A percentile compares a stretch with the other conserved stretches of the same genome.
Conservation (phyloP, 2,888 invertebrate species). For the Herminia tarsipennalis region DNA sequence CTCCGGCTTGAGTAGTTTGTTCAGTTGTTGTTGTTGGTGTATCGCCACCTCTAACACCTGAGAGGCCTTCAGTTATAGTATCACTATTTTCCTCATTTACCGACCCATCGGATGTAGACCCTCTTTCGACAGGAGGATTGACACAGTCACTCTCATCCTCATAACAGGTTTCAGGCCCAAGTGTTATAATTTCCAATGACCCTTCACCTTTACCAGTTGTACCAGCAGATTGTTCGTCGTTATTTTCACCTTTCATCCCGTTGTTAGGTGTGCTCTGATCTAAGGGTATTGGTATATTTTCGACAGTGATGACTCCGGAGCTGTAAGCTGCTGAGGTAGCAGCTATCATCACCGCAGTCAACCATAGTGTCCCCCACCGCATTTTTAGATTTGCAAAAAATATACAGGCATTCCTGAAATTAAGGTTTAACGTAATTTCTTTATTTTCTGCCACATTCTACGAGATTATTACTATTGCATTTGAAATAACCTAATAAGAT, state of each 20-base stretch:
- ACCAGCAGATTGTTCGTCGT: not conserved
- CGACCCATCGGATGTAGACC: not conserved
- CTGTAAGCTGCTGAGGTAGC: constrained; percentile 20
- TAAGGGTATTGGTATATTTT: not conserved
- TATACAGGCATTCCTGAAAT: constrained; percentile 35
- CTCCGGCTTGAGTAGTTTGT: not conserved
- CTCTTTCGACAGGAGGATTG: not conserved
- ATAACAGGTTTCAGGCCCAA: too few relatives aligned
- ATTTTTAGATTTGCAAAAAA: constrained; percentile 35
- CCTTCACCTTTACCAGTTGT: not conserved
- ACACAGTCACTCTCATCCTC: not conserved
- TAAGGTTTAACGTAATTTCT: not conserved
- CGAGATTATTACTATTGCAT: too few relatives aligned
- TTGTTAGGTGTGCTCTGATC: too few relatives aligned
- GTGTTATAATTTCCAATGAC: too few relatives aligned
- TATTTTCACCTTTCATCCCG: too few relatives aligned
- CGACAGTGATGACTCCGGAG: constrained; percentile 5
- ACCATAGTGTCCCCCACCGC: constrained; percentile 44
- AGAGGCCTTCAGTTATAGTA: not conserved
- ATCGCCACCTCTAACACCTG: too few relatives aligned
- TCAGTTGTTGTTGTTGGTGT: not conserved
- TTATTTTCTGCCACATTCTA: too few relatives aligned
- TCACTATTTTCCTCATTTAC: not conserved
- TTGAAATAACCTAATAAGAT: too few relatives aligned
- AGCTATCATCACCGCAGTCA: constrained; percentile 28